phyloP scores from a whole-genome alignment of 2,113 vertebrate species.

The human region DNA sequence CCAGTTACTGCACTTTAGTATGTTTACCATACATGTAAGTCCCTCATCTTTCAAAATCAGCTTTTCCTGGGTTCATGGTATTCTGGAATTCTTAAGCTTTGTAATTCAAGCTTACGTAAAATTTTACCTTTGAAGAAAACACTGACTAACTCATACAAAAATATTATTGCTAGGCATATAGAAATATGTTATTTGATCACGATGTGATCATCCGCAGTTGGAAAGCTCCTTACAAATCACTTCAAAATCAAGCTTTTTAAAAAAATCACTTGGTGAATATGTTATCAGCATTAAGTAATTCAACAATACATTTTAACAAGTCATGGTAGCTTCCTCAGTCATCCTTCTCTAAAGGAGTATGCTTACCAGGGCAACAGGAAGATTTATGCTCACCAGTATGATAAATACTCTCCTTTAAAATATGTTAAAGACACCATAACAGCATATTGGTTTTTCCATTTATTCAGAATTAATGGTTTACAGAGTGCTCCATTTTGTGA shows the following conservation, averaged over 20 bases:
- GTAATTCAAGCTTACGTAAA: background rate
- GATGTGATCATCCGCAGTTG: background rate
- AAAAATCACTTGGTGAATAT: background rate
- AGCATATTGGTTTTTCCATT: background rate
- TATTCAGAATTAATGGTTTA: background rate
- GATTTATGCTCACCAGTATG: background rate
- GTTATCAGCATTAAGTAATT: background rate
- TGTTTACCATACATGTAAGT: background rate
- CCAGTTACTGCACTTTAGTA: background rate
- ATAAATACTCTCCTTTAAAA: background rate
- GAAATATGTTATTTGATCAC: background rate
- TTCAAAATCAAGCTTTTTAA: background rate
- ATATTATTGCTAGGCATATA: background rate
- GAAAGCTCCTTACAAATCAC: background rate
- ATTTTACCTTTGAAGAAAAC: background rate
- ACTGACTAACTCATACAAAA: background rate
- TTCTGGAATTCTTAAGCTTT: background rate
- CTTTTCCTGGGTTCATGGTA: background rate
- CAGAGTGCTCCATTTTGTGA: background rate
- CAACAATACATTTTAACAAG: background rate
- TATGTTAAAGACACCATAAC: background rate
- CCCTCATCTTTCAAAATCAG: background rate
- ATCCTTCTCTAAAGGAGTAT: background rate
- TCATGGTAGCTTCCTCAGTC: background rate
- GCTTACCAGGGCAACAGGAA: background rate